phyloP scores from a whole-genome alignment of 2,113 vertebrate species.

The Sapayoa aenigma region DNA sequence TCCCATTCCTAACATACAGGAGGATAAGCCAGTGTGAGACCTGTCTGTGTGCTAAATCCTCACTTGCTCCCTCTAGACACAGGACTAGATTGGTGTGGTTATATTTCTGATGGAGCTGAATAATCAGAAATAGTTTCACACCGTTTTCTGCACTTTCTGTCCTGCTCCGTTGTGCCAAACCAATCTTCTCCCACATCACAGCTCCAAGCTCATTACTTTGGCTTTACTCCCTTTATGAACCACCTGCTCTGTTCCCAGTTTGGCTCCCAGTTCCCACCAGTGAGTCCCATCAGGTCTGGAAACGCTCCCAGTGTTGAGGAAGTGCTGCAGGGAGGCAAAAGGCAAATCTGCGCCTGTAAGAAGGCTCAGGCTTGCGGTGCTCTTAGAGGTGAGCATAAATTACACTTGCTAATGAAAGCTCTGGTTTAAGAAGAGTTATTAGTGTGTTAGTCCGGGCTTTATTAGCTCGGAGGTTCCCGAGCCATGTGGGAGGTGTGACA shows the following conservation, averaged over 20 bases:
- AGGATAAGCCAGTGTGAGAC: neutral
- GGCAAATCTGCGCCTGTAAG: neutral
- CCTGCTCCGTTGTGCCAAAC: neutral
- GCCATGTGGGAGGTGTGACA: constrained; percentile 32
- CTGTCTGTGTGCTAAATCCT: neutral
- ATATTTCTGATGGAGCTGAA: neutral
- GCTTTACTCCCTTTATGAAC: neutral
- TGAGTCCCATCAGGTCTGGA: neutral
- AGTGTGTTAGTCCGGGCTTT: constrained; percentile 7
- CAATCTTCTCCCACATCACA: neutral
- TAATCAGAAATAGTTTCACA: neutral
- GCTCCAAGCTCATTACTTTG: neutral
- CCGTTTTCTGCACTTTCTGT: neutral
- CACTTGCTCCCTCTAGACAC: neutral
- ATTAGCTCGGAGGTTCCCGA: neutral
- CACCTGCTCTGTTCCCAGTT: constrained; percentile 6
- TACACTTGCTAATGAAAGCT: constrained; percentile 39
- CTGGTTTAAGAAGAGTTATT: constrained; percentile 46
- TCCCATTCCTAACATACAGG: neutral
- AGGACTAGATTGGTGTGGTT: neutral
- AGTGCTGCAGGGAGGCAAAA: neutral
- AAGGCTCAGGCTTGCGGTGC: neutral
- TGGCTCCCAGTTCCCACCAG: constrained; percentile 15
- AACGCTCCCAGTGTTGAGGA: neutral
- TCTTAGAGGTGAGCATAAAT: constrained; percentile 30